Conservation (phyloP, 1,140 invertebrate genomes). For the Idris sp. region DNA sequence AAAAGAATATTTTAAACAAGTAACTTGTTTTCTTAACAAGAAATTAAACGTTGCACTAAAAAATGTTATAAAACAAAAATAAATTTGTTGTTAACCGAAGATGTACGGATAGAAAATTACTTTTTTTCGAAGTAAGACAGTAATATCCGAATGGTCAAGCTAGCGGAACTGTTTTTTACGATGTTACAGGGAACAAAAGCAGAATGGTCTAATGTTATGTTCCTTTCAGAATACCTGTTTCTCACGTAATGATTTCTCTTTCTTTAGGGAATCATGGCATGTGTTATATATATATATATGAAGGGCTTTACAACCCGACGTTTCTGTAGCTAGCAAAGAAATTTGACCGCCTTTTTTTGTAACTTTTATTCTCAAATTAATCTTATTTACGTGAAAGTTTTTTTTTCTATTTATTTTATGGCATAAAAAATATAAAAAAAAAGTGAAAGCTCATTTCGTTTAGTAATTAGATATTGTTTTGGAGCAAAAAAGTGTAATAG, state of each 20-base stretch:
- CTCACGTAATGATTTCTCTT: constrained; percentile 48
- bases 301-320: constrained; percentile 22
- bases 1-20: too few relatives aligned
- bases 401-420: constrained; percentile 3
- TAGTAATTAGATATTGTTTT: constrained; percentile 42
- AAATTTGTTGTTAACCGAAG: constrained; percentile 35
- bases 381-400: constrained; percentile 31
- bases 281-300: constrained; percentile 31
- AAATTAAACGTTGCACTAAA: too few relatives aligned
- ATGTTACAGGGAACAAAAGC: constrained; percentile 48
- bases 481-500: too few relatives aligned
- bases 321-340: constrained; percentile 8
- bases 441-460: too few relatives aligned
- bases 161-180: constrained; percentile 64
- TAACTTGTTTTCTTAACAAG: too few relatives aligned
- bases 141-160: constrained; percentile 49
- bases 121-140: too few relatives aligned
- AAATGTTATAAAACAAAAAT: constrained; percentile 45
- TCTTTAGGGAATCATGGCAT: constrained; percentile 36
- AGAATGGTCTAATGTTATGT: constrained; percentile 30
- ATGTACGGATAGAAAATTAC: too few relatives aligned
- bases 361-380: constrained; percentile 43
- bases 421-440: constrained; percentile 11
- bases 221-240: constrained; percentile 38
- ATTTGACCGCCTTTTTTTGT: constrained; percentile 28